These are phyloP conservation scores for Dusona sp. DNA, from an alignment of 2,888 invertebrate species.

Conservation along the genomic window DNA sequence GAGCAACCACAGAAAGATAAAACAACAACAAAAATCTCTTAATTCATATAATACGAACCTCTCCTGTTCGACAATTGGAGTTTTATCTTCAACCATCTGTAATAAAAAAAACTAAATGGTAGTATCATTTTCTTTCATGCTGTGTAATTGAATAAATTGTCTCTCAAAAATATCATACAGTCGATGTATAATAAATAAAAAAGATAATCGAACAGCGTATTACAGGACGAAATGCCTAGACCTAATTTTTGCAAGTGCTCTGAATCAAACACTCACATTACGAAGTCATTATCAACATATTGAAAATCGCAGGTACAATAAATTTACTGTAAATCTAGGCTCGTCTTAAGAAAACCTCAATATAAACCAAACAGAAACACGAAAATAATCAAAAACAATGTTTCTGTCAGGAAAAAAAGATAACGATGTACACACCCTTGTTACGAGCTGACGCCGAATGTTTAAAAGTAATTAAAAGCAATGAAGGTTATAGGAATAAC, in stretches of 20 bases:
- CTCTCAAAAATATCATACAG: neutral
- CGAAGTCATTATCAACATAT: neutral
- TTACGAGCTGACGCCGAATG: neutral
- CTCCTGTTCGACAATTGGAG: slow-evolving; percentile 32
- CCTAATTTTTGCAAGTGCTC: neutral
- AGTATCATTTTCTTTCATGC: neutral
- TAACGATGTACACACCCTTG: neutral
- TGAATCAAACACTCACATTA: neutral
- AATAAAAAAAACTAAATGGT: slow-evolving; percentile 63
- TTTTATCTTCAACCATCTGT: slow-evolving; percentile 75
- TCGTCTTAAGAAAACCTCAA: slow-evolving; percentile 1
- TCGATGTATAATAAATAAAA: neutral
- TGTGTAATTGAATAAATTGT: neutral
- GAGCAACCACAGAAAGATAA: neutral
- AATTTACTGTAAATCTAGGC: neutral
- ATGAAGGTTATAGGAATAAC: neutral
- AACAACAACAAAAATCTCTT: neutral
- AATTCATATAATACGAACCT: slow-evolving; percentile 65
- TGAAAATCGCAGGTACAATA: neutral
- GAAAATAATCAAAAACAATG: neutral
- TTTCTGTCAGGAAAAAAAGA: neutral
- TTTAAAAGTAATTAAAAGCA: neutral
- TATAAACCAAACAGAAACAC: neutral
- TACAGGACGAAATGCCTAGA: neutral
- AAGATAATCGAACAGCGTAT: neutral